These are phyloP conservation scores for Molossus molossus DNA, from an alignment of 2,797 vertebrate genomes.

Conservation along the genomic window DNA sequence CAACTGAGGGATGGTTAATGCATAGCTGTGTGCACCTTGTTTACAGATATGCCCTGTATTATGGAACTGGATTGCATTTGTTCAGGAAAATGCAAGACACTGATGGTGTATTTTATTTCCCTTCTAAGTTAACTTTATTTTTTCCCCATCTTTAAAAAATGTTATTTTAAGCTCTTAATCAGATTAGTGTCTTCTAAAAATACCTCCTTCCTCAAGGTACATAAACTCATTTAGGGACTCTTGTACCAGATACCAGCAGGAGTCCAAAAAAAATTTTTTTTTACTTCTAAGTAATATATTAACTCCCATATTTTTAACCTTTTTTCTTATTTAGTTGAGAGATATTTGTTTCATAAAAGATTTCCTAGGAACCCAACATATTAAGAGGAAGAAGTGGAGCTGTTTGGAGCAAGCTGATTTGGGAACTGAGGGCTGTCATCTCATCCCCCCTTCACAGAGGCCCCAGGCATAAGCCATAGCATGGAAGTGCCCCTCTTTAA, in stretches of 20 bases:
- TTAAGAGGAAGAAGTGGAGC: neutral
- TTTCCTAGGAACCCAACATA: neutral
- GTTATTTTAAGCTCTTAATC: neutral
- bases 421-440: neutral
- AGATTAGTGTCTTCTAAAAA: conserved; percentile 19
- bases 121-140: conserved; percentile 1
- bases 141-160: neutral
- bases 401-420: neutral
- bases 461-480: neutral
- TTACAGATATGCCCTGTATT: neutral
- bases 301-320: neutral
- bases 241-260: neutral
- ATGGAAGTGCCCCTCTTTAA: neutral
- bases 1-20: neutral
- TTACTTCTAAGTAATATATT: neutral
- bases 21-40: neutral
- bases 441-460: neutral
- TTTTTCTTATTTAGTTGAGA: neutral
- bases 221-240: neutral
- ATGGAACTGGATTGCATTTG: neutral
- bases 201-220: neutral
- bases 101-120: neutral
- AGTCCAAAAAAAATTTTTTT: neutral
- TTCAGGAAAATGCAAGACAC: neutral
- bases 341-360: neutral